Percentiles rank a stretch among this genome's conserved stretches.
Conservation (phyloP, 1,140 invertebrate species). For the Aleiodes sp. region DNA sequence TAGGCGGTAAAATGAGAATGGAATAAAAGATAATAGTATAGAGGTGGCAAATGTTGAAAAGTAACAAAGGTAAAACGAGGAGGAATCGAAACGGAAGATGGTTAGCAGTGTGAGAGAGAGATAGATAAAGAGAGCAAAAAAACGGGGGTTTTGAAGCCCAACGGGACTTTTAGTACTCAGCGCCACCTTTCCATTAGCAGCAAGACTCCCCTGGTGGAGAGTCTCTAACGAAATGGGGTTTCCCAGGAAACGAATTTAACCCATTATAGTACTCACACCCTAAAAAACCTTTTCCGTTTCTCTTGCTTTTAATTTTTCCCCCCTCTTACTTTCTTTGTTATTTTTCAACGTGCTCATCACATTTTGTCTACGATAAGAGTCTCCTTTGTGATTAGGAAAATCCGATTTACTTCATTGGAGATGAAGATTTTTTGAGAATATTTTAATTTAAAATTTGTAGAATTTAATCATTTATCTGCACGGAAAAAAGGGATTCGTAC, state of each 20-base stretch:
- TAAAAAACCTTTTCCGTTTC: conserved; percentile 24
- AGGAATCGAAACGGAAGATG: conserved; percentile 28
- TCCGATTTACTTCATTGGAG: too few species aligned
- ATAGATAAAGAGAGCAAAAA: conserved; percentile 10
- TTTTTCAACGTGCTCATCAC: too few species aligned
- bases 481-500: too few species aligned
- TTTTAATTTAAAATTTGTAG: too few species aligned
- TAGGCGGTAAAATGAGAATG: neutral
- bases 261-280: conserved; percentile 34
- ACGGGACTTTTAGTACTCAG: conserved; percentile 52
- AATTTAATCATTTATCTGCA: too few species aligned
- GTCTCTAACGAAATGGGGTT: conserved; percentile 40
- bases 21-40: neutral
- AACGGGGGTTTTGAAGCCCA: conserved; percentile 38
- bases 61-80: conserved; percentile 19
- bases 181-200: conserved; percentile 50
- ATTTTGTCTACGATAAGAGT: neutral
- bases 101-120: neutral
- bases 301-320: neutral
- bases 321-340: neutral
- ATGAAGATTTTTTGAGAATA: too few species aligned
- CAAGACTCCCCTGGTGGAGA: conserved; percentile 33
- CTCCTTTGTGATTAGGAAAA: too few species aligned
- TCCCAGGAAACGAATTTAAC: conserved; percentile 47
- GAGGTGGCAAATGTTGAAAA: conserved; percentile 13